These are phyloP conservation scores for Callipepla squamata DNA, from an alignment of 2,113 vertebrate species.

Conservation along the genomic window DNA sequence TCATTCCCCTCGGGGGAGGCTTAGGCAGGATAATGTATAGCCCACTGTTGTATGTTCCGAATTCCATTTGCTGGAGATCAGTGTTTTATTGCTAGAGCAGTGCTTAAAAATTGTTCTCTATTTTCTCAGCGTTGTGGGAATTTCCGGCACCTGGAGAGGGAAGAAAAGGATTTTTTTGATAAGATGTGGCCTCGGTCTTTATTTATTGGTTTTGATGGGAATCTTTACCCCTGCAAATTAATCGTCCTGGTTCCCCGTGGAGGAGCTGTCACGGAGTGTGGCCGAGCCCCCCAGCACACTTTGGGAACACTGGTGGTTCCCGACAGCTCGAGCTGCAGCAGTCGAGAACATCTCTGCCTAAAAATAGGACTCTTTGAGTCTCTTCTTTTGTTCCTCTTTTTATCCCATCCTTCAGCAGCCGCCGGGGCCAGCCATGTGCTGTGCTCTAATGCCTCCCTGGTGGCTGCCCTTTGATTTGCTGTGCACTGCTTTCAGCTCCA, in stretches of 20 bases:
- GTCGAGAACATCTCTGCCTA: background rate
- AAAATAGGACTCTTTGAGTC: background rate
- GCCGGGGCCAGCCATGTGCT: background rate
- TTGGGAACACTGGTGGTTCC: accelerated
- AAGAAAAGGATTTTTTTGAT: constrained; percentile 61
- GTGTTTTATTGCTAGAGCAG: constrained; percentile 76
- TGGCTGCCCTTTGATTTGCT: background rate
- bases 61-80: constrained; percentile 76
- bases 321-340: background rate
- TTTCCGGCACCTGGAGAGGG: constrained; percentile 61
- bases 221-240: constrained; percentile 6
- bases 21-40: constrained; percentile 70
- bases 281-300: too few relatives aligned
- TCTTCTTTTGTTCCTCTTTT: background rate
- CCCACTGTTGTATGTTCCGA: constrained; percentile 65
- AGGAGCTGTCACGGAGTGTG: background rate
- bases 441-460: accelerated
- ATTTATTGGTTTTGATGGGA: constrained; percentile 57
- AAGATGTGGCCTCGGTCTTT: constrained; percentile 51
- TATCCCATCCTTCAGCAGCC: accelerated
- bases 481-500: background rate
- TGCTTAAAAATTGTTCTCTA: constrained; percentile 77
- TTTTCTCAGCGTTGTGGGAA: constrained; percentile 76
- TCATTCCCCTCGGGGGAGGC: constrained; percentile 40
- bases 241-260: constrained; percentile 30